Base-by-base conservation (phyloP, 30 jellyfish, hydroid and myxozoan genomes). In the Aurelia sp. region DNA sequence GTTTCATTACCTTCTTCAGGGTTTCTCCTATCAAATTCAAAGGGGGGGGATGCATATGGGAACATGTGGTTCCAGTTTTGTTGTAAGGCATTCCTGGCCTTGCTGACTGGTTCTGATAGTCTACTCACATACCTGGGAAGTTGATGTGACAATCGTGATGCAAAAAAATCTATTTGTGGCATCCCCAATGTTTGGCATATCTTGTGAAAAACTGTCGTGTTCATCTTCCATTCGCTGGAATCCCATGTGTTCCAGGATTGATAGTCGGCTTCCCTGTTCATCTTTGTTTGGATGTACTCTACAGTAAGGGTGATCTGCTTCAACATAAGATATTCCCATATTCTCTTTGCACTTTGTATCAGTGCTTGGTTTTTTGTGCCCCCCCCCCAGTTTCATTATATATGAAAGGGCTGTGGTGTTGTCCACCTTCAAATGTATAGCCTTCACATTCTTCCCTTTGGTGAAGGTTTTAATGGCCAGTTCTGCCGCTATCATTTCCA, bases 401-500 rank as follows among this genome's bases (percentile, higher is more conserved):
- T 27, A 27, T 27, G 33, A 27, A 27, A 27, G 33, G 33, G 33
- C 2, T 8, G 51, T 35, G 17, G 77, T 35, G 55, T 10, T 35
- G 59, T 79, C 90, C 52, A 79, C 70, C 13, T 63, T 51, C 8
- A 79, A 19, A 16, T 79, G 90, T 16, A 59, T 33, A 5, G 82
- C 27, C 17, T 51, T 35, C 31, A 38, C 48, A 8, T 79, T 41
- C 71, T 44, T 63, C 61, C n/a, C 47, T 21, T 44, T 80, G 16
- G 83, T 59, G 53, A 80, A 80, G 3, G 83, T 80, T 79, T 79
- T 79, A 17, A 79, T 11, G 22, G 81, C 90, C 11, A 79, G 51
- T 60, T 79, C 50, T 0, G 82, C 90, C 30, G 90, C 90, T 63
- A 79, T 35, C 64, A 79, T 9, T 79, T 80, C 82, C 64, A 79